Base-by-base conservation (phyloP, 1,140 invertebrate species). In the Drosophila mojavensis region DNA sequence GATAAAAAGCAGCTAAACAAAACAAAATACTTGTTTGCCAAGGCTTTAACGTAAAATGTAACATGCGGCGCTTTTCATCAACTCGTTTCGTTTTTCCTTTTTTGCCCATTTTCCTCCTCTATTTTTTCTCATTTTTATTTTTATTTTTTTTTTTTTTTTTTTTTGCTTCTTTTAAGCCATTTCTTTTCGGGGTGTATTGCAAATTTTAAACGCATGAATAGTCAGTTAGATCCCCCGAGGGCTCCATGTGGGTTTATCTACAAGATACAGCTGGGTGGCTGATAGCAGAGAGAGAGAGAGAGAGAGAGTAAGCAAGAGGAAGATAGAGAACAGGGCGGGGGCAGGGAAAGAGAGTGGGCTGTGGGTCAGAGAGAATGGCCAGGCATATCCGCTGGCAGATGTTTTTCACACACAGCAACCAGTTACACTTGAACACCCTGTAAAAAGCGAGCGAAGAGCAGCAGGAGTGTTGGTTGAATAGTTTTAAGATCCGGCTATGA, bases 201-300 rank as follows among this genome's bases (percentile, higher is more conserved):
- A 88, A 86, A 79, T 85, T 86, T 82, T 63, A 86, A 79, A 86
- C 82, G 82, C 82, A 86, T 85, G 82, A 85, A 86, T 86, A 86
- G 82, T 81, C 78, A 86, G 75, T 73, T 54, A 79, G 75, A 86
- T 82, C 64, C 78, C 67, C 72, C 65, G 56, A 65, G 75, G 75
- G 78, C 73, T 60, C 15, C 55, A 59, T 55, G 45, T 75, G 36
- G 67, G 81, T 81, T 85, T 85, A 85, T 85, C 81, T 81, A 60
- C 53, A 59, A 77, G 76, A 73, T 85, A 78, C 81, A 78, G 78
- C 61, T 77, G 77, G 67, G 33, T 54, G 60, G 65, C 33, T 26
- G 24, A 2, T 7, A 3, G 13, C 33, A 33, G 33, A 48, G 26
- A 5, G 33, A 33, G 47, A 39, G 28, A 4, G 36, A 39, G 47